Evolutionary conservation across 1,140 invertebrate genomes (phyloP), one percentile per base, ranked within the genome.

Genomic region (Heliconius hermathena): DNA sequence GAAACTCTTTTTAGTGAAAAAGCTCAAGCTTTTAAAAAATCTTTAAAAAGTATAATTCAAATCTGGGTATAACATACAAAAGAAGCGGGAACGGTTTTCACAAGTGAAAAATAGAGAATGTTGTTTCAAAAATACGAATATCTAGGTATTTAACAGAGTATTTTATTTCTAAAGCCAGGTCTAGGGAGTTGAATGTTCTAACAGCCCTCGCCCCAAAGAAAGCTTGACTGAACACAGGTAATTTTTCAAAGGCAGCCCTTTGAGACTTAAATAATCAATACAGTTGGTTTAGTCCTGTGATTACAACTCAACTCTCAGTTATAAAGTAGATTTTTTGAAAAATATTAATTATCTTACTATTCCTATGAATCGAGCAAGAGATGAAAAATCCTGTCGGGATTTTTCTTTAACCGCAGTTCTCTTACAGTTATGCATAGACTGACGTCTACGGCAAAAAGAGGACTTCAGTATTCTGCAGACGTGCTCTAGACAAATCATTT

Each of bases 261-360:
- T 78, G 80, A 78, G 77, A 78, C 73, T 81, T 76, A 54, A 78
- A 81, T 81, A 81, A 81, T 81, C 80, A 81, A 81, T 78, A 78
- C 70, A 73, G 8, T 74, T 66, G 78, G 80, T 81, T 78, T 81
- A 81, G 76, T 78, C 73, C 77, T 81, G 75, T 76, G 77, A 81
- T 81, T 81, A 81, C 77, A 74, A 77, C 70, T 52, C 73, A 78
- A 73, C 76, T 81, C 78, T 72, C 29, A 72, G 76, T 66, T 54
- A 70, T 60, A 54, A 71, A 26, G 52, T 54, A 66, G 60, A 20
- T 72, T 75, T 81, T 78, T 81, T 81, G 74, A 73, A 74, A 74
- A 77, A 81, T 54, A 36, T 76, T 76, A 78, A 77, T 74, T 77
- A 80, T 52, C 75, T 81, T 74, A 72, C 57, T 11, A 60, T 60